Evolutionary conservation across 2,113 vertebrate species (phyloP), one percentile per base, ranked within the genome.

Genomic region (Cryptomyrus ogoouensis): DNA sequence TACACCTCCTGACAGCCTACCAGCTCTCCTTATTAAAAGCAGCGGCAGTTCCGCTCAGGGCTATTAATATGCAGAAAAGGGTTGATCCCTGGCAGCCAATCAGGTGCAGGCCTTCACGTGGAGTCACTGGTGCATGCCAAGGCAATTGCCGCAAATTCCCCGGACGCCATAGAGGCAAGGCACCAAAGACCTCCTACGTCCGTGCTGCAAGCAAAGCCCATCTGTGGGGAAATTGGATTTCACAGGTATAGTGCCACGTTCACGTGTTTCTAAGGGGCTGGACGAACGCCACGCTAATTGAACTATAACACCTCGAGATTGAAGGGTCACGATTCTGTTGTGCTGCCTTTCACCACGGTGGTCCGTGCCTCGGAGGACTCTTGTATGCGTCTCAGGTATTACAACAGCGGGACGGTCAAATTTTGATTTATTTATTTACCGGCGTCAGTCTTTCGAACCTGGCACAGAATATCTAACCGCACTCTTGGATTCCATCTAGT

Each of bases 31-130:
- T 9, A 80, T 80, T 52, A 89, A 80, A 80, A 9, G 44, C n/a
- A 66, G 47, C 5, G 46, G 42, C 70, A 80, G 46, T 44, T 24
- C 46, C 49, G 1, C 74, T 74, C 70, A n/a, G 17, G 74, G 19
- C 49, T 49, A 83, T 89, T 83, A 17, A 66, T 88, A 88, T 74
- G 88, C 88, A 88, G 27, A 49, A 70, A 24, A 21, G 58, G 42
- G 42, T 74, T 50, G 62, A 74, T 88, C 66, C 44, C 17, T 70
- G 44, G 62, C 88, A 88, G 42, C 52, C 39, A 88, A 70, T 88
- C 88, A 31, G 56, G 66, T 74, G 9, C 88, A 31, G 31, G 10
- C 24, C 87, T 13, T 42, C 83, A 47, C 3, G 47, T 13, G 15
- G 85, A 56, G 85, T 52, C 85, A 56, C 17, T 53, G 85, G 44